Evolutionary conservation across 2,113 vertebrate genomes (phyloP).

Genomic region (Penelope pileata): DNA sequence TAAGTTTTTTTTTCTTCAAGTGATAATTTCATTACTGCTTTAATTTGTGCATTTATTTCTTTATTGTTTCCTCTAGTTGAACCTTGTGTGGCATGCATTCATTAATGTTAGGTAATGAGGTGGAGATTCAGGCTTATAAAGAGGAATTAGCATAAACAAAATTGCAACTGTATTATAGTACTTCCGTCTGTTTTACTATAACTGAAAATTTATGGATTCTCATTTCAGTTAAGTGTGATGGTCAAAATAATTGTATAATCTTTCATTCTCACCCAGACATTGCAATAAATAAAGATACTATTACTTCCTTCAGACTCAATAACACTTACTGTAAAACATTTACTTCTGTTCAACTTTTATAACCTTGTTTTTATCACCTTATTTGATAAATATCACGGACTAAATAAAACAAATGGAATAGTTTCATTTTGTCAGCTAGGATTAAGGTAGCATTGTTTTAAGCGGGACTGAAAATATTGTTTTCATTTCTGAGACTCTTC

Average conservation of each 20-base stretch:
- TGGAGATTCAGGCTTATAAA: slow-evolving; percentile 64
- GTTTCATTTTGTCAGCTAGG: neutral
- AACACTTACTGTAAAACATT: slow-evolving; percentile 13
- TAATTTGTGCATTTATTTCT: slow-evolving; percentile 49
- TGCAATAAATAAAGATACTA: slow-evolving; percentile 46
- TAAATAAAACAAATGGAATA: slow-evolving; percentile 18
- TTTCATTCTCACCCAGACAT: slow-evolving; percentile 28
- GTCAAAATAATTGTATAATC: slow-evolving; percentile 59
- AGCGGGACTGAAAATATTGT: neutral
- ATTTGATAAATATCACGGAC: neutral
- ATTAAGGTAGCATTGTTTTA: neutral
- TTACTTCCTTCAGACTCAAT: slow-evolving; percentile 31
- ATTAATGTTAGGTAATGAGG: slow-evolving; percentile 72
- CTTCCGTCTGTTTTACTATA: slow-evolving; percentile 55
- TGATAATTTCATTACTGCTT: slow-evolving; percentile 54
- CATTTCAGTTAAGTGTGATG: slow-evolving; percentile 66
- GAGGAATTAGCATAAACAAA: slow-evolving; percentile 60
- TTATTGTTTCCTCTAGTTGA: slow-evolving; percentile 53
- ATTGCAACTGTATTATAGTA: slow-evolving; percentile 45
- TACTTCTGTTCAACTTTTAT: slow-evolving; percentile 3
- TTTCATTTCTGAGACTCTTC: neutral
- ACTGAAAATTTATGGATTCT: slow-evolving; percentile 40
- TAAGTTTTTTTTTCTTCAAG: slow-evolving; percentile 43
- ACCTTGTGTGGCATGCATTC: slow-evolving; percentile 61
- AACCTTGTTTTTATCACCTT: neutral